Conservation (phyloP, 2,888 invertebrate species). For the Noctua pronuba region DNA sequence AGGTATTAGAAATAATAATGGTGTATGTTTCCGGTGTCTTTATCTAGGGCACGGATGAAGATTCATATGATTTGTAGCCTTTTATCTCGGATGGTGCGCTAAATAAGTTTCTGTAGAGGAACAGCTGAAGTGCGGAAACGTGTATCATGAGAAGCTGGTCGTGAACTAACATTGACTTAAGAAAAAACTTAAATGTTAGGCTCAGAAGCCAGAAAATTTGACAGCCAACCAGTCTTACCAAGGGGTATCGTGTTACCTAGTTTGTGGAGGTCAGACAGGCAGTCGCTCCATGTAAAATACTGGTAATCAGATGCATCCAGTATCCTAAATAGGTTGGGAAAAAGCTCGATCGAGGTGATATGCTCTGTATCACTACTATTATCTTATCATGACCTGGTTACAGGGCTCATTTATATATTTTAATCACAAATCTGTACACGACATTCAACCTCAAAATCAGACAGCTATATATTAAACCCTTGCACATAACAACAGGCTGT, state of each 20-base stretch:
- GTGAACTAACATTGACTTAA: not conserved
- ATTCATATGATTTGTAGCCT: not conserved
- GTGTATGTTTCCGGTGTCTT: constrained; percentile 12
- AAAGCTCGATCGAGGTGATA: not conserved
- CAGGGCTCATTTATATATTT: not conserved
- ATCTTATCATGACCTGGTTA: not conserved
- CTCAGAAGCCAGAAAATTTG: not conserved
- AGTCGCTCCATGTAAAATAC: not conserved
- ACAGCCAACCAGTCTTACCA: not conserved
- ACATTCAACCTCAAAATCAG: constrained; percentile 7
- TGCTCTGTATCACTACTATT: not conserved
- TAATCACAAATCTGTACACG: not conserved
- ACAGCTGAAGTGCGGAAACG: not conserved
- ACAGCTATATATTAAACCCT: constrained; percentile 26
- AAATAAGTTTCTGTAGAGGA: not conserved
- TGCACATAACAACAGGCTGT: constrained; percentile 21
- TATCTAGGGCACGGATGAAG: not conserved
- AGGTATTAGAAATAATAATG: constrained; percentile 22
- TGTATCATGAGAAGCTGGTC: not conserved
- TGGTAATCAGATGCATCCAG: not conserved
- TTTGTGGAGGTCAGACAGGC: not conserved
- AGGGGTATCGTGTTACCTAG: not conserved
- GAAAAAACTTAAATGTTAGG: not conserved
- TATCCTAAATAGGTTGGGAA: not conserved
- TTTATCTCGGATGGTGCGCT: not conserved